Evolutionary conservation across 2,113 vertebrate species (phyloP).

Genomic region (Nesogale talazaci): DNA sequence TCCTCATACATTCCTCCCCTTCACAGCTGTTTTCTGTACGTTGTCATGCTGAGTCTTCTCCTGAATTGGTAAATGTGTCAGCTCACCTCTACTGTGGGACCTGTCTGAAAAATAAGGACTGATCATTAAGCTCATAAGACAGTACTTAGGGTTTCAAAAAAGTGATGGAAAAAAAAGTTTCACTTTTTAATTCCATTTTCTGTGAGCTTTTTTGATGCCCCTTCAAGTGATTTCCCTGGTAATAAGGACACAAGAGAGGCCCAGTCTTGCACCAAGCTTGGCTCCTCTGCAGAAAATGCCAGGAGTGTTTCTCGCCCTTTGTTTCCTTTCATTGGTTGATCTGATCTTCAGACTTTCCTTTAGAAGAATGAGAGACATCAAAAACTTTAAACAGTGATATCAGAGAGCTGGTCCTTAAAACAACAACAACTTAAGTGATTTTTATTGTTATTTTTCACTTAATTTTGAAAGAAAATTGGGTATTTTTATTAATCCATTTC

Average conservation of each 20-base stretch:
- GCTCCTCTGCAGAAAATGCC: neutral
- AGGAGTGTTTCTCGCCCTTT: neutral
- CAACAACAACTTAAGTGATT: neutral
- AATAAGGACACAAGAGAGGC: neutral
- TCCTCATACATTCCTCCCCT: neutral
- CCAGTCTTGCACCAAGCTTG: neutral
- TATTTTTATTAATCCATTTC: neutral
- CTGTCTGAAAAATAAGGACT: neutral
- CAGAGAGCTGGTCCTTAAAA: neutral
- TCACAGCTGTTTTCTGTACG: neutral
- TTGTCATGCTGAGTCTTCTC: neutral
- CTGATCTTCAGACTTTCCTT: neutral
- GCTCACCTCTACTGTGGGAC: neutral
- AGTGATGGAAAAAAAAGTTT: no score
- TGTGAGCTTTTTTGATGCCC: no score
- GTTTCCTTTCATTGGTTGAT: neutral
- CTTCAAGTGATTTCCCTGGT: neutral
- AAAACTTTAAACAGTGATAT: neutral
- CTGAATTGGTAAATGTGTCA: neutral
- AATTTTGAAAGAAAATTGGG: neutral
- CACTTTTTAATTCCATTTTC: no score
- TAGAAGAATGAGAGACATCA: neutral
- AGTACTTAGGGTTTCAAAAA: neutral
- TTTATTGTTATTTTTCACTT: slow-evolving; percentile 1
- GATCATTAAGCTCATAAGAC: neutral